Evolutionary conservation across 2,888 invertebrate genomes (phyloP).

Genomic region (Meteorus colon): DNA sequence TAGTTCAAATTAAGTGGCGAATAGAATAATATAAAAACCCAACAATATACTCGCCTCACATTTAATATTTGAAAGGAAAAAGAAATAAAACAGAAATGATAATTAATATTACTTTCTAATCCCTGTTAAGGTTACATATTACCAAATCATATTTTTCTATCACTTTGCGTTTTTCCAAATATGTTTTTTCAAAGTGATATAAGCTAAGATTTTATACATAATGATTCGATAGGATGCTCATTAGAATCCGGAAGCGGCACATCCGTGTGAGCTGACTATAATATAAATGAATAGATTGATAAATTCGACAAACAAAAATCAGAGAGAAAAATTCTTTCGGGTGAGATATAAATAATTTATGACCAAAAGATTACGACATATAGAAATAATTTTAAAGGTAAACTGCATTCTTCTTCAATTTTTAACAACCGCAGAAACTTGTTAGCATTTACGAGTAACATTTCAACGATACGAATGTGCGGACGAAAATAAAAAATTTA

Average conservation of each 20-base stretch:
- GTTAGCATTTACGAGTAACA: neutral
- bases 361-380: neutral
- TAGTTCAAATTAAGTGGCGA: no score
- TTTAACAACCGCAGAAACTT: neutral
- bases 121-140: neutral
- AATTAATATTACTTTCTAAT: conserved; percentile 4
- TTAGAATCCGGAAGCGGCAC: conserved; percentile 77
- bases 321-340: neutral
- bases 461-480: neutral
- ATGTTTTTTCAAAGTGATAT: conserved; percentile 61
- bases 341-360: conserved; percentile 5
- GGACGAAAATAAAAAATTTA: neutral
- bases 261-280: conserved; percentile 77
- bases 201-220: conserved; percentile 62
- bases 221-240: conserved; percentile 74
- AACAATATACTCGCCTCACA: conserved; percentile 75
- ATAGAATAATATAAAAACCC: neutral
- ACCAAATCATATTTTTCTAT: neutral
- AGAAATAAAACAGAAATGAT: neutral
- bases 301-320: neutral
- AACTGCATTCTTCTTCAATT: neutral
- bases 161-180: conserved; percentile 72
- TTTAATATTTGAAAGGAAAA: conserved; percentile 75
- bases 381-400: neutral
- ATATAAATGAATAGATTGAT: conserved; percentile 20